These are phyloP conservation scores for Tetraneura akinire DNA, from an alignment of 1,140 invertebrate genomes.

Conservation along the genomic window DNA sequence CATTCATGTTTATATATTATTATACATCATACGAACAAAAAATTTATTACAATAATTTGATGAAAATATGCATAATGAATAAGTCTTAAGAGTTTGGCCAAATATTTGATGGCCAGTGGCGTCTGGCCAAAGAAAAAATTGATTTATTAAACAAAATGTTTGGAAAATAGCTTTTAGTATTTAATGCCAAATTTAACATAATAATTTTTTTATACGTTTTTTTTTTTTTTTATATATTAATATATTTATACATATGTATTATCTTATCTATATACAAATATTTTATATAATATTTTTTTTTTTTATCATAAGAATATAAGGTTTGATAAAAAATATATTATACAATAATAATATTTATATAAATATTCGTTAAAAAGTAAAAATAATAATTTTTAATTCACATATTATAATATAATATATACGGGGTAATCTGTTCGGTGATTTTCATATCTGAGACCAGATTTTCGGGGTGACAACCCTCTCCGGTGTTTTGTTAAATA, in stretches of 20 bases:
- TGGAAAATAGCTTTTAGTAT: slow-evolving; percentile 1
- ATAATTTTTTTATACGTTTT: no score
- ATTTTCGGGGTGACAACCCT: background rate
- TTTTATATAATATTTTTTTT: no score
- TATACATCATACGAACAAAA: background rate
- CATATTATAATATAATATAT: background rate
- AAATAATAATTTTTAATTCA: no score
- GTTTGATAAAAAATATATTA: no score
- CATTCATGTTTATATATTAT: background rate
- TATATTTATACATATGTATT: no score
- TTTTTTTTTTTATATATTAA: no score
- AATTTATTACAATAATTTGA: background rate
- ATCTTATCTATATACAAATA: no score
- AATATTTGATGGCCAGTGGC: background rate
- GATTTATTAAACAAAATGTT: background rate
- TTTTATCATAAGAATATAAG: no score
- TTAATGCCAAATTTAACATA: slow-evolving; percentile 19
- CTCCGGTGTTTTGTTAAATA: background rate
- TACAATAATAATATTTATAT: no score
- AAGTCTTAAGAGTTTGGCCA: background rate
- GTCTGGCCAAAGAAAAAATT: slow-evolving; percentile 18
- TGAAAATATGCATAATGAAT: background rate
- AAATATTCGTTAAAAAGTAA: no score
- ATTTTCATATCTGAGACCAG: background rate
- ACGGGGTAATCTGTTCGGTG: background rate